Percentiles rank a stretch among this genome's conserved stretches.
Conservation (phyloP, 2,113 vertebrate genomes). For the Sphyrna mokarran region DNA sequence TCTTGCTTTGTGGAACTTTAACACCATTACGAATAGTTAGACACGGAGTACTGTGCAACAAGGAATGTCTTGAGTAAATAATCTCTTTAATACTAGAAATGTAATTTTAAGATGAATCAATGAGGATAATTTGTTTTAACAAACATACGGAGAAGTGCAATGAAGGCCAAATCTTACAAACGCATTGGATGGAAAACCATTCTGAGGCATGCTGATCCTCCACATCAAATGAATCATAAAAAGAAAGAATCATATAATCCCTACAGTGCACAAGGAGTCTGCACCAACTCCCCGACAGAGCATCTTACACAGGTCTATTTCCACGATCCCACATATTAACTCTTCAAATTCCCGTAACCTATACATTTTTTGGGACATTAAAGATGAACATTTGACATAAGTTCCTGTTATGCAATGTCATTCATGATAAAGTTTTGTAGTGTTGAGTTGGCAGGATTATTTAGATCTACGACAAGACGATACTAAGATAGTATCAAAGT, state of each 20-base stretch:
- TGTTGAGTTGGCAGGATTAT: not conserved
- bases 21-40: not conserved
- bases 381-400: not conserved
- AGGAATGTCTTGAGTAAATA: not conserved
- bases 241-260: no score
- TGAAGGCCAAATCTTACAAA: not conserved
- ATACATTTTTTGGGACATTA: no score
- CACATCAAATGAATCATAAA: not conserved
- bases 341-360: no score
- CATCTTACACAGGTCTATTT: no score
- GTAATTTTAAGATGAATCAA: not conserved
- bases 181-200: not conserved
- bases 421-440: not conserved
- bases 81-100: not conserved
- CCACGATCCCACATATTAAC: no score
- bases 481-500: not conserved
- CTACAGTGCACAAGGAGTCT: no score
- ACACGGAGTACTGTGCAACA: not conserved
- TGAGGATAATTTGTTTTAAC: not conserved
- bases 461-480: not conserved
- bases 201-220: not conserved
- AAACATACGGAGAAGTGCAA: not conserved
- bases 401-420: not conserved
- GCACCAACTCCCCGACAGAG: no score
- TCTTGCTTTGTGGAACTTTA: not conserved